These are phyloP conservation scores for Takifugu bimaculatus DNA, from an alignment of 2,113 vertebrate species.

Conservation along the genomic window DNA sequence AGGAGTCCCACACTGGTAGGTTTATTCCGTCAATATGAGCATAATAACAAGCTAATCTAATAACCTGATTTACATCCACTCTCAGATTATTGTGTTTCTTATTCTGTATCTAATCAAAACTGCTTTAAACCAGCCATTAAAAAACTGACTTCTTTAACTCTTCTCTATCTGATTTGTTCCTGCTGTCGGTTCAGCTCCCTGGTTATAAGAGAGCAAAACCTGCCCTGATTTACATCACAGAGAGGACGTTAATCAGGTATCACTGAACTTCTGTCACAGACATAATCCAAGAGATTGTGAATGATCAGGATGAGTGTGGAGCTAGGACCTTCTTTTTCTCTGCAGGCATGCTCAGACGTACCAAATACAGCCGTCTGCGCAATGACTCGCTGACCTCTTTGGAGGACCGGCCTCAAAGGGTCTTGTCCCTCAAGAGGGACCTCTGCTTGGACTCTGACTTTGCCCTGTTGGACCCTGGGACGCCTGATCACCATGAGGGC, in stretches of 20 bases:
- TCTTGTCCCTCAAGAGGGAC: conserved; percentile 44
- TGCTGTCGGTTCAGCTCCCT: conserved; percentile 19
- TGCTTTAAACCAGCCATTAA: neutral
- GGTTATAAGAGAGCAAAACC: conserved; percentile 84
- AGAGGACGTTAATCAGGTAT: conserved; percentile 71
- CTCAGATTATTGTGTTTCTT: neutral
- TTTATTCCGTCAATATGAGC: conserved; percentile 7
- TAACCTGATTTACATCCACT: neutral
- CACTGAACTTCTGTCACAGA: neutral
- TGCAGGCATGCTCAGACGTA: conserved; percentile 89
- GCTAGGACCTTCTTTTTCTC: neutral
- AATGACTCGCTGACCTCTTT: conserved; percentile 84
- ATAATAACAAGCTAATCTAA: too few relatives aligned
- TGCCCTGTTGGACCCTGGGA: conserved; percentile 66
- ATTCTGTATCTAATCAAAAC: neutral
- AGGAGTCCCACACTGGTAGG: conserved; percentile 57
- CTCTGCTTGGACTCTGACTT: conserved; percentile 60
- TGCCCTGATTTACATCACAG: conserved; percentile 71
- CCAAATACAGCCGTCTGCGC: conserved; percentile 91
- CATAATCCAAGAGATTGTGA: neutral
- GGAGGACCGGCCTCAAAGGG: conserved; percentile 76
- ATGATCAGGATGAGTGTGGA: neutral
- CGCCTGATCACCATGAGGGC: conserved; percentile 65
- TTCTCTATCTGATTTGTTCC: conserved; percentile 20
- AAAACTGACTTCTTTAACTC: neutral